phyloP scores from a whole-genome alignment of 2,113 vertebrate species.

The Nycticebus coucang region DNA sequence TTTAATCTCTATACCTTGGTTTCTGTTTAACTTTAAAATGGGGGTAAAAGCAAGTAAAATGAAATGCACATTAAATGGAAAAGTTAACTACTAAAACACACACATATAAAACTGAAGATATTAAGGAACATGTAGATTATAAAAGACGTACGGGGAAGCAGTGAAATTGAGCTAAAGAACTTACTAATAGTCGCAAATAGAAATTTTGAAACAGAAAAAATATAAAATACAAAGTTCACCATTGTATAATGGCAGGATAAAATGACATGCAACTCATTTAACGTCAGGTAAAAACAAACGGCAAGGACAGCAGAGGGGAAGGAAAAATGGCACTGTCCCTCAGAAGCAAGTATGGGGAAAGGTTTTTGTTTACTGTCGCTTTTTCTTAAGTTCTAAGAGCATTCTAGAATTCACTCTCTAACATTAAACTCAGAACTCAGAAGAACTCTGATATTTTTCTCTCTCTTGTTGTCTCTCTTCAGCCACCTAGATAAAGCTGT shows the following conservation, averaged over 20 bases:
- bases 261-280: background rate
- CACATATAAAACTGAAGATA: background rate
- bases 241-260: background rate
- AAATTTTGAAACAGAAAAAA: background rate
- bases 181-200: background rate
- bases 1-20: background rate
- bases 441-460: background rate
- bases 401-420: background rate
- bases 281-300: background rate
- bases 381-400: constrained; percentile 24
- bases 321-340: background rate
- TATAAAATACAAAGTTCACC: background rate
- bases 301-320: background rate
- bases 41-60: constrained; percentile 16
- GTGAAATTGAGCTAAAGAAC: background rate
- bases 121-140: background rate
- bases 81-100: background rate
- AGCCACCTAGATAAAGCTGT: background rate
- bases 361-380: background rate
- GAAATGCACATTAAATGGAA: background rate
- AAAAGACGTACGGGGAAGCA: background rate
- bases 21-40: constrained; percentile 14
- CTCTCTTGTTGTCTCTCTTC: background rate
- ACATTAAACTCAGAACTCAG: background rate
- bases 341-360: background rate